Base-by-base conservation (phyloP, 2,797 vertebrate species). In the Molossus alvarezi region DNA sequence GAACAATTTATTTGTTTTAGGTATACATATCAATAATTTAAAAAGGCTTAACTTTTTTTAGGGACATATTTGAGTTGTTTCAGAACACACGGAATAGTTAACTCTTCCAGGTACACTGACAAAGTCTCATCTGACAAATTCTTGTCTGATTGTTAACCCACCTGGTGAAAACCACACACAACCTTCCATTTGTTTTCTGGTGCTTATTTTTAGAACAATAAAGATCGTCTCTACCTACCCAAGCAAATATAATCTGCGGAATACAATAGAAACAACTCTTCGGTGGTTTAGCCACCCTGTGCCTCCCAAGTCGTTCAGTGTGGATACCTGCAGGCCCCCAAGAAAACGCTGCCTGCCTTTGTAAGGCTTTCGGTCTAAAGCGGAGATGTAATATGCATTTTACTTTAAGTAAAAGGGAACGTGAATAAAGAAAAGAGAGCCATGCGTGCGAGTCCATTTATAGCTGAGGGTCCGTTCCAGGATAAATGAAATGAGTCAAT, bases 131-230 rank as follows among this genome's bases (percentile, higher is more conserved):
- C 41, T 45, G 41, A 45, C 41, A 45, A 80, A 82, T 60, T 94
- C 57, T 82, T 25, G 73, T 41, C 37, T 65, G 85, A 87, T 37
- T 9, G 0, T 60, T 17, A 45, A n/a, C 41, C 60, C 14, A 62
- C 23, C 41, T 27, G 2, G 41, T 80, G 69, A 85, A 96, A 96
- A 82, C 60, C 88, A 58, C 80, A 21, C 25, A 11, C 17, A 67
- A 73, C 55, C 45, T 79, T 77, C 85, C 88, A 72, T 48, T 88
- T 77, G 48, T 69, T 91, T 88, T 67, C 20, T 15, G 12, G 11
- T 9, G 64, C 62, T 64, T 90, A 88, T 67, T 92, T 89, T 83
- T 82, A 81, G 48, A 45, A 60, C 65, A 80, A 72, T 69, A 58
- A 79, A 65, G 92, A 62, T 41, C 17, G 1, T 18, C 55, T 95